Percentiles rank a stretch among this genome's conserved stretches.
Conservation (phyloP, 2,797 vertebrate species). For the Sphenodon punctatus region DNA sequence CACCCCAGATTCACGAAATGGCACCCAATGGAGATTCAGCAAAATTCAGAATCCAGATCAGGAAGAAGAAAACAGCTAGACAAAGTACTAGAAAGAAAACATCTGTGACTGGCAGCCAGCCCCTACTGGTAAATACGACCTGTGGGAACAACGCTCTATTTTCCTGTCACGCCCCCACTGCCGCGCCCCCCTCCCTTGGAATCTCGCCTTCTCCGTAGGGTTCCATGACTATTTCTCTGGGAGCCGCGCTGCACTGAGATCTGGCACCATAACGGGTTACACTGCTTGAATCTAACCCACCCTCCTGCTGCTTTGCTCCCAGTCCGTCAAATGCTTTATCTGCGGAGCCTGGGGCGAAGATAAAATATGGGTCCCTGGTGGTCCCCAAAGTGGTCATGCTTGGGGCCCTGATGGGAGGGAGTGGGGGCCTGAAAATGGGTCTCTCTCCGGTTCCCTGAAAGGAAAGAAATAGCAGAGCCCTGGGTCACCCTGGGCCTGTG, state of each 20-base stretch:
- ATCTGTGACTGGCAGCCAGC: not conserved
- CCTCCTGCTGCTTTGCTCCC: too few relatives aligned
- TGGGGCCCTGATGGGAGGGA: too few relatives aligned
- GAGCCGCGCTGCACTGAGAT: not conserved
- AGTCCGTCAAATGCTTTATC: too few relatives aligned
- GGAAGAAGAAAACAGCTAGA: not conserved
- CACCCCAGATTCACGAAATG: not conserved
- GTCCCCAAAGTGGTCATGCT: too few relatives aligned
- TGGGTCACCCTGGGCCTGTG: too few relatives aligned
- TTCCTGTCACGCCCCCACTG: conserved; percentile 36
- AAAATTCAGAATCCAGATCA: conserved; percentile 40
- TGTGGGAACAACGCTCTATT: not conserved
- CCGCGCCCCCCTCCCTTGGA: not conserved
- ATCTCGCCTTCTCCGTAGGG: not conserved
- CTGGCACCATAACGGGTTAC: not conserved
- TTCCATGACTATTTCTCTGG: not conserved
- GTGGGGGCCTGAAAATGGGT: too few relatives aligned
- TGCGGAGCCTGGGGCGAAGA: too few relatives aligned
- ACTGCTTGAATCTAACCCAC: not conserved
- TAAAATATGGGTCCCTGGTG: too few relatives aligned
- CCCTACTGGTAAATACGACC: conserved; percentile 38
- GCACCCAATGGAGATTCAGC: not conserved
- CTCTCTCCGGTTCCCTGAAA: too few relatives aligned
- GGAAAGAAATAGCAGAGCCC: too few relatives aligned
- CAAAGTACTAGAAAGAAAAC: too few relatives aligned